Percentiles rank a stretch among this genome's conserved stretches.
Evolutionary conservation across 2,797 vertebrate genomes (phyloP).

Genomic region (Chiloscyllium punctatum): DNA sequence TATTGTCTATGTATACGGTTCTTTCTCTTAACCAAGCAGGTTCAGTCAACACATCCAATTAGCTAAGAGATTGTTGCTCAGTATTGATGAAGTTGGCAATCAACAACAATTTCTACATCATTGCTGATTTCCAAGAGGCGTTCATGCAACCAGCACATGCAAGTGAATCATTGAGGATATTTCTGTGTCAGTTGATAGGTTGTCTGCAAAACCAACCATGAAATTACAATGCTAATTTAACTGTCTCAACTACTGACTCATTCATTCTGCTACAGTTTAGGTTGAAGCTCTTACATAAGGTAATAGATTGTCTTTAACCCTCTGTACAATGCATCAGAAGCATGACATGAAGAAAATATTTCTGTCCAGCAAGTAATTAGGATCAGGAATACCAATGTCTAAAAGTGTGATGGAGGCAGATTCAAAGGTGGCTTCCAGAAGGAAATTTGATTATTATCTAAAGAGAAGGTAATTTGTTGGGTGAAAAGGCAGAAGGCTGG

Average conservation of each 20-base stretch:
- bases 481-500: not conserved
- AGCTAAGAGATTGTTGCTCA: not conserved
- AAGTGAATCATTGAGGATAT: not conserved
- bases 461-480: not conserved
- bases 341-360: not conserved
- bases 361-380: not conserved
- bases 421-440: not conserved
- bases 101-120: not conserved
- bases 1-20: not conserved
- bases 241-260: not conserved
- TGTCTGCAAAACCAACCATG: not conserved
- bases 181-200: not conserved
- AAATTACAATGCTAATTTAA: not conserved
- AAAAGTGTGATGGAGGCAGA: not conserved
- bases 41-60: not conserved
- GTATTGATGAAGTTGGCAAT: not conserved
- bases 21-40: not conserved
- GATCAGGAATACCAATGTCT: not conserved
- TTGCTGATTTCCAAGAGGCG: not conserved
- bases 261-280: not conserved
- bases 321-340: not conserved
- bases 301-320: not conserved
- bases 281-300: not conserved
- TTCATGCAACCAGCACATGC: not conserved
- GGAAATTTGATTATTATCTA: not conserved